These are phyloP conservation scores for Lemur catta DNA, from an alignment of 2,797 vertebrate genomes.

Conservation along the genomic window DNA sequence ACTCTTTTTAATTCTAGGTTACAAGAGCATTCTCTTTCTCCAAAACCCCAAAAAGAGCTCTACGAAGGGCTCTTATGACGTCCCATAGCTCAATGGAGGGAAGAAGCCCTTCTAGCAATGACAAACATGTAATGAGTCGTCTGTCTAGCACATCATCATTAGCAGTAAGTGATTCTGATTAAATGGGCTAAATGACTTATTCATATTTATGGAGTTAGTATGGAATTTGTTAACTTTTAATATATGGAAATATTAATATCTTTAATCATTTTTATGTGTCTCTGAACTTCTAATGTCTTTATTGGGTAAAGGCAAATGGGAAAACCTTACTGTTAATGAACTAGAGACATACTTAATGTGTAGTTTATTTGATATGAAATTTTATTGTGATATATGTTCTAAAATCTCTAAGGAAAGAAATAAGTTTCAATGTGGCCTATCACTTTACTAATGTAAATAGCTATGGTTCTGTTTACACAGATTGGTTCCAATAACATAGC, in stretches of 20 bases:
- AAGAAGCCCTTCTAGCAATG: conserved; percentile 85
- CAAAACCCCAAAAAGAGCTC: conserved; percentile 95
- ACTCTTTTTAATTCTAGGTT: conserved; percentile 85
- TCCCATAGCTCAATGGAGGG: conserved; percentile 89
- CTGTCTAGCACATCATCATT: conserved; percentile 90
- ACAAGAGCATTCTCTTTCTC: conserved; percentile 97
- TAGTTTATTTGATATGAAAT: conserved; percentile 29
- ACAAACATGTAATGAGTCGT: conserved; percentile 83
- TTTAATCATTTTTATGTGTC: not conserved
- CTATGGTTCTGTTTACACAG: not conserved
- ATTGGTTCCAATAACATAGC: not conserved
- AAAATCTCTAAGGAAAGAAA: conserved; percentile 16
- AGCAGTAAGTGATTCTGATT: conserved; percentile 87
- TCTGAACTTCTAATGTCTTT: not conserved
- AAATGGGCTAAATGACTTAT: not conserved
- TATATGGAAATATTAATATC: not conserved
- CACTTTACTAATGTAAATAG: conserved; percentile 17
- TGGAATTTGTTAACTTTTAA: not conserved
- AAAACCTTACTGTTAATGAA: conserved; percentile 18
- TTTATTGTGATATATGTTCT: conserved; percentile 12
- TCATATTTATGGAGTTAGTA: not conserved
- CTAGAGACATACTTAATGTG: not conserved
- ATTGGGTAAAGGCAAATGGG: conserved; percentile 21
- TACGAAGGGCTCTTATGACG: conserved; percentile 93
- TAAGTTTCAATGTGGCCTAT: not conserved